Evolutionary conservation across 2,888 invertebrate genomes (phyloP), one percentile per base, ranked within the genome.

Genomic region (Epistrophe eligans): DNA sequence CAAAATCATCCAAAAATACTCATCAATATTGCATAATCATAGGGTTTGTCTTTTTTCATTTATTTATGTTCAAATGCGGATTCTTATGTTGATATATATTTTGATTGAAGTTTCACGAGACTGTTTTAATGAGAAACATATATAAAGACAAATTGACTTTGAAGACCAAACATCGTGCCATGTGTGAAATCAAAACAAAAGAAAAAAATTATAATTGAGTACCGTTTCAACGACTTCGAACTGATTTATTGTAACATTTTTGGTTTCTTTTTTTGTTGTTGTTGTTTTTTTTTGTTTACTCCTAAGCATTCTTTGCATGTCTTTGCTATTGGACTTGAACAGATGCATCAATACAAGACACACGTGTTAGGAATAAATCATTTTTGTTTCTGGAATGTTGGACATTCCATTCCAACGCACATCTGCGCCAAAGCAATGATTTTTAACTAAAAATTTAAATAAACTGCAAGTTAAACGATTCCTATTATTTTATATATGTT

Each of bases 331-430:
- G 28, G 55, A 70, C 50, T 55, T 64, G 40, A 70, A 48, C 70
- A 76, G 62, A 70, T 71, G 60, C 60, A 70, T 24, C 57, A 17
- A 1, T 8, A 24, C 9, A 45, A n/a, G n/a, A 11, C 48, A 28
- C 19, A 64, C 79, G 79, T 84, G 84, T 28, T 28, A 17, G 9
- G 83, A 79, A 84, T 84, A 79, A 73, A 60, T 79, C 72, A 77
- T 50, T 52, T 45, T 4, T 72, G 52, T 48, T 50, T 45, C 2
- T 72, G 60, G 73, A 79, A 73, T 77, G 79, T 40, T 13, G 28
- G 38, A 43, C 83, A 79, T 74, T 71, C 71, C 77, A 48, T 70
- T 17, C 19, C 45, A 48, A 70, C 70, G 80, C 80, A 80, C 74
- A 80, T 77, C 77, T 83, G 35, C 7, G 82, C 82, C 66, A 77